A percentile compares a stretch with the other conserved stretches of the same genome.
These are phyloP conservation scores for Brachypalpus laphriformis DNA, from an alignment of 2,888 invertebrate species.

Conservation along the genomic window DNA sequence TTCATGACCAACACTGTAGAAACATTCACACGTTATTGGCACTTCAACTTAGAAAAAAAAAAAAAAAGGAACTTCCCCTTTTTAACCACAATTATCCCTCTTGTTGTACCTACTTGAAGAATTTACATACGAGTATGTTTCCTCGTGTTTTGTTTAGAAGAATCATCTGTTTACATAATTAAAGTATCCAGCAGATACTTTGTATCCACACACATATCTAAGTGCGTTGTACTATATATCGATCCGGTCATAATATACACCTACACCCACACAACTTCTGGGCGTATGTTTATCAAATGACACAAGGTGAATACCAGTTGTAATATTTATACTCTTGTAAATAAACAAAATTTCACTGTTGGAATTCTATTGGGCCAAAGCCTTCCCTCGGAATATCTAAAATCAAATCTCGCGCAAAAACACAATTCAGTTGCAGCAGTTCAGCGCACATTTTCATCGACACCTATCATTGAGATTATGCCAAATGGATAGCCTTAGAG, in stretches of 20 bases:
- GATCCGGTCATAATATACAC: slow-evolving; percentile 2
- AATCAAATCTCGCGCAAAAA: slow-evolving; percentile 4
- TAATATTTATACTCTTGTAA: slow-evolving; percentile 65
- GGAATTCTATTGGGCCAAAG: not conserved
- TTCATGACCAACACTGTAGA: slow-evolving; percentile 13
- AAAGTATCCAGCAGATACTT: slow-evolving; percentile 57
- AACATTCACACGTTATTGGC: slow-evolving; percentile 10
- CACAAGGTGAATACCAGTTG: slow-evolving; percentile 69
- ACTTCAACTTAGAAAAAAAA: not conserved
- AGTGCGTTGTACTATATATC: slow-evolving; percentile 29
- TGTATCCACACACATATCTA: slow-evolving; percentile 27
- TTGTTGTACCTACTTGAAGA: slow-evolving; percentile 21
- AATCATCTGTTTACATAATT: slow-evolving; percentile 60
- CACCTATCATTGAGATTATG: slow-evolving; percentile 63
- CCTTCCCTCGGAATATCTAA: slow-evolving; percentile 4
- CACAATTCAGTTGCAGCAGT: slow-evolving; percentile 9
- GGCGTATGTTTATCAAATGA: slow-evolving; percentile 55
- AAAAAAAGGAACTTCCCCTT: not conserved
- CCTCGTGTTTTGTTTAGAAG: slow-evolving; percentile 25
- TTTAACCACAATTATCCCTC: not conserved
- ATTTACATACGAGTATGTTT: slow-evolving; percentile 14
- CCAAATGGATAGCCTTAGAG: slow-evolving; percentile 66
- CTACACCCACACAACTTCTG: not conserved
- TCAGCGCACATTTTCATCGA: slow-evolving; percentile 40
- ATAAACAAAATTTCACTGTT: slow-evolving; percentile 49